Conservation (phyloP, 1,140 invertebrate species). For the Lineus longissimus region DNA sequence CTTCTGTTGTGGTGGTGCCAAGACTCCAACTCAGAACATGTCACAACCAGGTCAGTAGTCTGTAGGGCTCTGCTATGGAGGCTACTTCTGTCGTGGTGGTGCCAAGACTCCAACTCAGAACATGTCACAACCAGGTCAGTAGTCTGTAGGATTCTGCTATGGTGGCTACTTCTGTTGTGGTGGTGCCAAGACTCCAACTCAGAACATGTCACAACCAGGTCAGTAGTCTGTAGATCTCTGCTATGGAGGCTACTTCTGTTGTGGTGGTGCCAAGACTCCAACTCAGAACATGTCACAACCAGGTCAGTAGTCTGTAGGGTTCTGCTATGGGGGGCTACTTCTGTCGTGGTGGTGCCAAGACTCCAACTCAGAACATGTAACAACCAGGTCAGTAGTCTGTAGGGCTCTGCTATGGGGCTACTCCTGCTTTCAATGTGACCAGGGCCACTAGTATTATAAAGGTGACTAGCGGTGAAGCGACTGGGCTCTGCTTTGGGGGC, state of each 20-base stretch:
- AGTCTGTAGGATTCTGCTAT: conserved; percentile 40
- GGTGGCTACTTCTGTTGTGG: conserved; percentile 45
- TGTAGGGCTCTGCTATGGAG: conserved; percentile 42
- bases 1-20: conserved; percentile 39
- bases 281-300: conserved; percentile 32
- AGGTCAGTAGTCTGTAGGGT: no score
- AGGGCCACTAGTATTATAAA: no score
- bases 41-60: conserved; percentile 27
- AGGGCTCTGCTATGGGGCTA: conserved; percentile 44
- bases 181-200: conserved; percentile 30
- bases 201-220: conserved; percentile 33
- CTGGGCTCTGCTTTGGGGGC: conserved; percentile 43
- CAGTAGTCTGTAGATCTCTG: no score
- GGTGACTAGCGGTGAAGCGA: no score
- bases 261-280: conserved; percentile 31
- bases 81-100: conserved; percentile 41
- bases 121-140: conserved; percentile 31
- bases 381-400: no score
- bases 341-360: conserved; percentile 36
- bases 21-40: conserved; percentile 29
- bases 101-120: conserved; percentile 34
- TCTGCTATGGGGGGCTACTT: conserved; percentile 46
- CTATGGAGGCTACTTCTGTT: conserved; percentile 46
- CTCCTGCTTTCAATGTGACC: conserved; percentile 38
- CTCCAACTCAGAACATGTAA: conserved; percentile 30